phyloP scores from a whole-genome alignment of 1,140 invertebrate genomes.

The Melitaea cinxia region DNA sequence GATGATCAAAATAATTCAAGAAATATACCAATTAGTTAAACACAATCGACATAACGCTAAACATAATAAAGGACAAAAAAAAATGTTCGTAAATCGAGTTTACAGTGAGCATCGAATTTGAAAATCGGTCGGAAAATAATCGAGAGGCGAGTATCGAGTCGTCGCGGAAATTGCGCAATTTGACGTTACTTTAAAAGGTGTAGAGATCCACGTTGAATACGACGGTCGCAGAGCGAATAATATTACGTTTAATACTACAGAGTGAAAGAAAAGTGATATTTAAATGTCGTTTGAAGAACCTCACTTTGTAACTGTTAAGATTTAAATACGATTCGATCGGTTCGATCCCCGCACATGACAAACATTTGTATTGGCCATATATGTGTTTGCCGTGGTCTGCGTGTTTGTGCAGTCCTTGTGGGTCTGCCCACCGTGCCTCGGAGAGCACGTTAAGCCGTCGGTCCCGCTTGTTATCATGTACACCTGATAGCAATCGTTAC shows the following conservation, averaged over 20 bases:
- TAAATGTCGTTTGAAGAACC: not conserved
- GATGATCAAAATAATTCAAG: too few relatives aligned
- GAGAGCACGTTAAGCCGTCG: too few relatives aligned
- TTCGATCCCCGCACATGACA: too few relatives aligned
- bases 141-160: slow-evolving; percentile 55
- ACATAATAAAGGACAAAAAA: not conserved
- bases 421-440: too few relatives aligned
- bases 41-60: not conserved
- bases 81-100: slow-evolving; percentile 8
- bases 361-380: too few relatives aligned
- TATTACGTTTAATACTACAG: slow-evolving; percentile 21
- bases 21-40: too few relatives aligned
- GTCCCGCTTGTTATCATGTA: too few relatives aligned
- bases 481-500: too few relatives aligned
- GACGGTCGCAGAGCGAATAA: slow-evolving; percentile 24
- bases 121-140: slow-evolving; percentile 60
- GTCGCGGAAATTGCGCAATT: slow-evolving; percentile 61
- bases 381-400: too few relatives aligned
- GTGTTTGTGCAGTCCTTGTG: too few relatives aligned
- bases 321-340: too few relatives aligned
- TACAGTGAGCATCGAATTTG: slow-evolving; percentile 22
- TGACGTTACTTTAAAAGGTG: slow-evolving; percentile 54
- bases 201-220: slow-evolving; percentile 28
- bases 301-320: too few relatives aligned
- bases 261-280: slow-evolving; percentile 2